Evolutionary conservation across 2,797 vertebrate species (phyloP), one percentile per base, ranked within the genome.

Genomic region (Spheniscus humboldti): DNA sequence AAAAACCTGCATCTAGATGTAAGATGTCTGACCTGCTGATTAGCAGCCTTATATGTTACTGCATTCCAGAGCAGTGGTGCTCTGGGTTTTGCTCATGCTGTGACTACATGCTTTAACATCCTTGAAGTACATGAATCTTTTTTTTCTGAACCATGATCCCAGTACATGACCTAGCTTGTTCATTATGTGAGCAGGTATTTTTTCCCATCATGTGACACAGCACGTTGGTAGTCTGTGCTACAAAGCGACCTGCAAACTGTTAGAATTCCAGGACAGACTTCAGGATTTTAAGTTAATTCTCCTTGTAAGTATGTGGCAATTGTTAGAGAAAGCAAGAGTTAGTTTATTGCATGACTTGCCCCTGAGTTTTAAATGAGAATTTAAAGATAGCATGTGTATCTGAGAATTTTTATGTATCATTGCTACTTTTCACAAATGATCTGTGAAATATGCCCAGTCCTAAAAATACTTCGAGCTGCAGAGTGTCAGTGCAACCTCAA

Each of bases 361-460:
- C 28, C 59, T 20, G 27, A 77, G 39, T 67, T 80, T 27, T 81
- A 92, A 92, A 81, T 5, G 18, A 71, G 53, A 86, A 57, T 86
- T 69, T 45, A 41, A 90, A 83, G 43, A 16, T 52, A 77, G n/a
- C 5, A 17, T 15, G 28, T 52, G 7, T 64, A 2, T 72, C 43
- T 80, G 43, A 60, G 28, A 62, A 41, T 35, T 84, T 77, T 64
- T 87, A 63, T 28, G 13, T 86, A 56, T 73, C 39, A 20, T 82
- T 73, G 56, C 23, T 82, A 7, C 48, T 94, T 86, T 86, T 90
- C 72, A 57, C 45, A 83, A 93, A 86, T 48, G 5, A 35, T 60
- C 56, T 90, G 45, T 87, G 57, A 88, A 95, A 53, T 62, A 48
- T 17, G 18, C 8, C 66, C 19, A 53, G 57, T 62, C 37, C 22